Evolutionary conservation across 2,113 vertebrate genomes (phyloP), one percentile per base, ranked within the genome.

Genomic region (Plectropomus leopardus): DNA sequence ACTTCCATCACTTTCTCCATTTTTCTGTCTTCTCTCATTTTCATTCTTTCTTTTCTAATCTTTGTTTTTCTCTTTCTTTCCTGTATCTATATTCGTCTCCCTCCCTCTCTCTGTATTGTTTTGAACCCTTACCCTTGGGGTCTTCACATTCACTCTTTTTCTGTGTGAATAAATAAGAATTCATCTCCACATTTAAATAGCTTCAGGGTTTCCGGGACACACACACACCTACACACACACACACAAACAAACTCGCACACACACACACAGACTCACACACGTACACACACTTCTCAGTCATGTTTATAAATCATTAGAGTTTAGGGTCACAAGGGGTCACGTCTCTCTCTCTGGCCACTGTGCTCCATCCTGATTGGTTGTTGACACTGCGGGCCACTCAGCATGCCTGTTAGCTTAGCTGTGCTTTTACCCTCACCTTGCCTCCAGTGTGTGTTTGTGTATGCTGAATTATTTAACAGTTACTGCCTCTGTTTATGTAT

Each of bases 271-370:
- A 59, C 57, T 0, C 30, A n/a, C 71, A 66, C 76, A 64, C 28
- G 59, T n/a, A 50, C 83, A 85, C 88, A 84, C 89, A 78, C 63
- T 61, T 53, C 68, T 82, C 76, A 64, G 84, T 83, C 80, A 71
- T 93, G 86, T 93, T 92, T 92, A 87, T 88, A 92, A 91, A 91
- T 91, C 90, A 92, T 93, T 93, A 92, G 88, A 89, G 84, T 89
- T 53, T n/a, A 70, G 84, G 92, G 92, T 92, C 90, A 92, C 74
- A 47, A 13, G 64, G 70, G 90, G 91, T 93, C 88, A 71, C 68
- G 16, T 81, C 74, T 89, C 65, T 58, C 78, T 91, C 84, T 85
- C 83, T 87, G 83, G 88, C 76, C 89, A 87, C 88, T 26, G n/a
- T 16, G 73, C 91, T 90, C 83, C 76, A 61, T 84, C 80, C 86